Conservation (phyloP, 2,797 vertebrate genomes). For the Orientallactaga sibirica region DNA sequence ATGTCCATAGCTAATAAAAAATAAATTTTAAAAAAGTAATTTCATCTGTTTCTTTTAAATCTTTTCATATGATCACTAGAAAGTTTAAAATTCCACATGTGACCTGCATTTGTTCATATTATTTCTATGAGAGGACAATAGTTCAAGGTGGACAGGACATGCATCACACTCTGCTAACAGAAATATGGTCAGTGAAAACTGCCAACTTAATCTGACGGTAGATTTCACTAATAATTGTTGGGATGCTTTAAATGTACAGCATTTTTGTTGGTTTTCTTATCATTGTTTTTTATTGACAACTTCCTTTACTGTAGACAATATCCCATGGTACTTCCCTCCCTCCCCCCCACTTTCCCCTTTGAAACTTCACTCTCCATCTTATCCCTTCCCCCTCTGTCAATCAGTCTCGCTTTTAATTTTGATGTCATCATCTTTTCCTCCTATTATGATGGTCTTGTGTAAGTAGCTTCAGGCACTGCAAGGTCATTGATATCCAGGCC, state of each 20-base stretch:
- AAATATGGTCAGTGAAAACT: neutral
- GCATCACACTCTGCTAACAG: neutral
- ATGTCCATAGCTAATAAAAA: too few species aligned
- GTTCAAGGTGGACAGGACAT: neutral
- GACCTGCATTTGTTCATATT: neutral
- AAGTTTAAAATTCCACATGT: neutral
- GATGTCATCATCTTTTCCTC: too few species aligned
- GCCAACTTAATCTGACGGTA: neutral
- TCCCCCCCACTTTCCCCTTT: too few species aligned
- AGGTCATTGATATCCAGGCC: too few species aligned
- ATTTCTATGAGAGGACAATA: neutral
- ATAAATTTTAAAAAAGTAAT: neutral
- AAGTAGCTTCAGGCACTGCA: too few species aligned
- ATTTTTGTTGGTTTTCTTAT: neutral
- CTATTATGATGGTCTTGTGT: too few species aligned
- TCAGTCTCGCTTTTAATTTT: too few species aligned
- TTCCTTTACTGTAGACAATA: too few species aligned
- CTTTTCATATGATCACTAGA: neutral
- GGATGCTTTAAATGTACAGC: neutral
- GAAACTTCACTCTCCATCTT: too few species aligned
- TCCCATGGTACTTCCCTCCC: too few species aligned
- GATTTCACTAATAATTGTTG: conserved; percentile 13
- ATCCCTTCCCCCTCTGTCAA: too few species aligned
- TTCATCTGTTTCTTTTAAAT: neutral
- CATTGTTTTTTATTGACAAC: too few species aligned